Evolutionary conservation across 2,113 vertebrate genomes (phyloP), one percentile per base, ranked within the genome.

Genomic region (Ardeotis arabs): DNA sequence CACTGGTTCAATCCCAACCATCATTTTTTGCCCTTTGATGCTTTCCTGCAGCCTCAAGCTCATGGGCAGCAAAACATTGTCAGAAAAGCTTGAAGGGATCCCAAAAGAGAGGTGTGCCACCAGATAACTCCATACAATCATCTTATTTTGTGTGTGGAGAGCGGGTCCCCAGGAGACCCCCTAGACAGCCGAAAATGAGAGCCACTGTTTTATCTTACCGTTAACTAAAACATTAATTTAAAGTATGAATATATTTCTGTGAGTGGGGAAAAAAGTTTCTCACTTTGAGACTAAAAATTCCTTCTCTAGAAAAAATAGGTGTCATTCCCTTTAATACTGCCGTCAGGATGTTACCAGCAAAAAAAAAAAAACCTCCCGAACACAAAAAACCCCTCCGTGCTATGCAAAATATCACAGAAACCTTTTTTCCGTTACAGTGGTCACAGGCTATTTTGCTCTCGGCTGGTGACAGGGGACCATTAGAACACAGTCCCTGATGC

Each of bases 361-460:
- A 14, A 29, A 22, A 23, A 22, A 23, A 15, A 31, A 41, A 14
- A 23, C 53, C 53, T 55, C 28, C 78, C 44, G 62, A 93, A 44
- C 55, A 44, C 73, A 53, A 72, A 84, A 62, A 33, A 4, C 23
- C 31, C 39, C 52, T 90, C 75, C 14, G 2, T 14, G 60, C 88
- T 87, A 66, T 85, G 92, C 89, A 92, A 89, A 96, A 73, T 44
- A 72, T 37, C 87, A 81, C 58, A 37, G 93, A 90, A 96, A 81
- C 50, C 83, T 87, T 94, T 94, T 96, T 96, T 93, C 94, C 84
- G 64, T 96, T 67, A 83, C 75, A 91, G 84, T 96, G 94, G 95
- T 97, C 93, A 95, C 89, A 93, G 88, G 79, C 84, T 88, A 94
- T 95, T 97, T 95, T 97, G 90, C 75, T 96, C 81, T 83, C 95